Conservation (phyloP, 1,140 invertebrate genomes). For the Chironomus striatipennis region DNA sequence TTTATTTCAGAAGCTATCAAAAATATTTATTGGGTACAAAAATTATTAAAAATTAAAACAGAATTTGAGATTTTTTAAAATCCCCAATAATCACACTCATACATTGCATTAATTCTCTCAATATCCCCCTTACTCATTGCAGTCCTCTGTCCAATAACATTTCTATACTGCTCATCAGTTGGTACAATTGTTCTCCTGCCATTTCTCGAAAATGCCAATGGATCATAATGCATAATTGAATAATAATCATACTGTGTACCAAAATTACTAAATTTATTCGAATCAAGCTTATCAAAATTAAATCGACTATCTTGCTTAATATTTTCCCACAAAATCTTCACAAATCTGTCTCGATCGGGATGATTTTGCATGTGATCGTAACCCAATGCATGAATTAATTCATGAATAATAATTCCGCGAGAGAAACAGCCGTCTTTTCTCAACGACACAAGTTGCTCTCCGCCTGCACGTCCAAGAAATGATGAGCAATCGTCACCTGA, state of each 20-base stretch:
- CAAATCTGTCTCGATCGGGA: constrained; percentile 57
- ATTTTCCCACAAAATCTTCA: constrained; percentile 57
- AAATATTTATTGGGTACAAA: no score
- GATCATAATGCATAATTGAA: constrained; percentile 65
- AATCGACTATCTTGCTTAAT: constrained; percentile 51
- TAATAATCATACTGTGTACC: constrained; percentile 56
- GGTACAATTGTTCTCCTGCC: constrained; percentile 33
- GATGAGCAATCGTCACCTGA: background rate
- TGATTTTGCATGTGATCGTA: constrained; percentile 66
- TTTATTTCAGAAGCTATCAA: no score
- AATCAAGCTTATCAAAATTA: constrained; percentile 62
- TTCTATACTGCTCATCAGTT: background rate
- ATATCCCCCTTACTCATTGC: constrained; percentile 55
- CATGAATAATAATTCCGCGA: constrained; percentile 31
- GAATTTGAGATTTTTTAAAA: no score
- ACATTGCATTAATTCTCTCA: background rate
- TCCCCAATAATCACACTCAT: background rate
- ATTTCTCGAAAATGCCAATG: constrained; percentile 53
- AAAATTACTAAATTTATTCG: constrained; percentile 52
- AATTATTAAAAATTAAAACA: no score
- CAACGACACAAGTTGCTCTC: background rate
- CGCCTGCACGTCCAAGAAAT: background rate
- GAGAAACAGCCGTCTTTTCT: background rate
- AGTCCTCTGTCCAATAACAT: constrained; percentile 50
- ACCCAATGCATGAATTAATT: constrained; percentile 55